These are phyloP conservation scores for Mormyrus lacerda DNA, from an alignment of 2,113 vertebrate genomes.

Conservation along the genomic window DNA sequence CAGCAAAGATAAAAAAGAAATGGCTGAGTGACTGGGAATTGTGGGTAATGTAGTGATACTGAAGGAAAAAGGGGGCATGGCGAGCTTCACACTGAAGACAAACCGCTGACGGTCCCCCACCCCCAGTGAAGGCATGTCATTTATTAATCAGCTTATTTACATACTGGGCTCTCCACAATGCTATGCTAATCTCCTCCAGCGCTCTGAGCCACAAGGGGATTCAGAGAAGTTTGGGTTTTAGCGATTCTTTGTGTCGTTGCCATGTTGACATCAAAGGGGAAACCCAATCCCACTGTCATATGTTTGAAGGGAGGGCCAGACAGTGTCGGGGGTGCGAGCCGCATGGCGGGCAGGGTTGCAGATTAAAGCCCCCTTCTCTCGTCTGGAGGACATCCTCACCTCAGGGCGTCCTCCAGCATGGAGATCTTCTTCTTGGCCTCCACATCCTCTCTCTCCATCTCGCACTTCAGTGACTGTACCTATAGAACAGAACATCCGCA, in stretches of 20 bases:
- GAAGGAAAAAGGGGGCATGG: not conserved
- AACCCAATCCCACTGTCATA: slow-evolving; percentile 32
- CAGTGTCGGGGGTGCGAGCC: not conserved
- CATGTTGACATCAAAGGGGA: slow-evolving; percentile 50
- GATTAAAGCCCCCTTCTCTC: not conserved
- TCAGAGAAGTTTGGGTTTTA: slow-evolving; percentile 45
- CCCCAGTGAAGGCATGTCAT: not conserved
- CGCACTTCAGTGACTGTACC: slow-evolving; percentile 50
- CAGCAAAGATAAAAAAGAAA: not conserved
- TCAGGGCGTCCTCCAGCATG: slow-evolving; percentile 57
- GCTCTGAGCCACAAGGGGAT: slow-evolving; percentile 50
- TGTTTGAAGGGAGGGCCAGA: slow-evolving; percentile 45
- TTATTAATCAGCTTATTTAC: not conserved
- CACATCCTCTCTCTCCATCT: slow-evolving; percentile 53
- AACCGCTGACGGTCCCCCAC: not conserved
- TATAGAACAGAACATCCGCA: slow-evolving; percentile 25
- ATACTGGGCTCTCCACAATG: slow-evolving; percentile 27
- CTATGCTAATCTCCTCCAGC: slow-evolving; percentile 55
- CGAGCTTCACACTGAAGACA: not conserved
- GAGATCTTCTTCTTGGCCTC: slow-evolving; percentile 52
- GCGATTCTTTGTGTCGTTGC: slow-evolving; percentile 54
- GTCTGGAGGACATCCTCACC: slow-evolving; percentile 40
- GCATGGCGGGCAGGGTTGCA: too few relatives aligned
- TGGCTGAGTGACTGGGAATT: not conserved
- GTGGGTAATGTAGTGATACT: not conserved